Evolutionary conservation across 2,797 vertebrate genomes (phyloP).

Genomic region (Acomys russatus): DNA sequence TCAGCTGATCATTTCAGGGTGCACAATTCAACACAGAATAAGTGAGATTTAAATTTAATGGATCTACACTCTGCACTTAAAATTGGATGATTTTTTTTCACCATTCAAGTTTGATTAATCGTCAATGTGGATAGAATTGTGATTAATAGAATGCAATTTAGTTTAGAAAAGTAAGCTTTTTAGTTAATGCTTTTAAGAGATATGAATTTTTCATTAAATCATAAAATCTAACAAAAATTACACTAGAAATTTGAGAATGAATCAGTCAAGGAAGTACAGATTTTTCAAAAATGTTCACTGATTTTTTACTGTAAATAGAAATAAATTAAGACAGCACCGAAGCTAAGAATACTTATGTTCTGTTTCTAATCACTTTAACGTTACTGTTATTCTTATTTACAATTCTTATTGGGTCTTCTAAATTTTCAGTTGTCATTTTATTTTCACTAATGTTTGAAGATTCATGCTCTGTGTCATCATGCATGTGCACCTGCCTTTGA

Average conservation of each 20-base stretch:
- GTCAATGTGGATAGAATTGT: not conserved
- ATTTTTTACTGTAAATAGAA: not conserved
- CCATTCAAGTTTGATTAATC: slow-evolving; percentile 42
- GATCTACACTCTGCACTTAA: not conserved
- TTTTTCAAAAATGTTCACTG: not conserved
- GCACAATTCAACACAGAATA: not conserved
- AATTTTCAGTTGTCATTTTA: not conserved
- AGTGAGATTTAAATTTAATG: slow-evolving; percentile 2
- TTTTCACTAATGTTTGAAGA: not conserved
- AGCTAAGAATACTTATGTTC: not conserved
- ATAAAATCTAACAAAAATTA: not conserved
- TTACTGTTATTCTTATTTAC: not conserved
- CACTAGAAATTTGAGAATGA: not conserved
- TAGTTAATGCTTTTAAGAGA: not conserved
- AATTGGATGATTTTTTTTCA: not conserved
- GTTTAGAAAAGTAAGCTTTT: not conserved
- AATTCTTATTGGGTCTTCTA: not conserved
- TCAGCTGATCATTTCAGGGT: not conserved
- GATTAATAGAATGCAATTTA: not conserved
- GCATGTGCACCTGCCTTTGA: not conserved
- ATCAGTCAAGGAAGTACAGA: not conserved
- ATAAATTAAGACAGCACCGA: not conserved
- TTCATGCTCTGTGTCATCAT: not conserved
- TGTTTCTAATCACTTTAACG: not conserved
- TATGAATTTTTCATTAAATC: not conserved